These are phyloP conservation scores for Melanophora roralis DNA, from an alignment of 2,888 invertebrate genomes.

Conservation along the genomic window DNA sequence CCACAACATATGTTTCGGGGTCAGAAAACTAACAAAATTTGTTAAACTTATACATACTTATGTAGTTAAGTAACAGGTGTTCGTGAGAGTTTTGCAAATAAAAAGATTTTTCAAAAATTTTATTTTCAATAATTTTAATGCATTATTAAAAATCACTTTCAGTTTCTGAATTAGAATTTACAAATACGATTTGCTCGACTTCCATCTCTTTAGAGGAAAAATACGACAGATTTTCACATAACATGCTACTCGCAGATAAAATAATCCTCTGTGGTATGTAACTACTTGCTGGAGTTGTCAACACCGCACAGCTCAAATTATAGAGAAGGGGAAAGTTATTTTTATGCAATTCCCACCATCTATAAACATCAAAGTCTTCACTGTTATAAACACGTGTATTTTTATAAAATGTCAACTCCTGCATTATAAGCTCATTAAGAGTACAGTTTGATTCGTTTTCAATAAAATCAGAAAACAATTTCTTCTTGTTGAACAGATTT, in stretches of 20 bases:
- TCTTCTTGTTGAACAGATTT: background rate
- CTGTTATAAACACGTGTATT: background rate
- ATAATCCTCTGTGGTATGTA: background rate
- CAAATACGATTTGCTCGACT: background rate
- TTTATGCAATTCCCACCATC: conserved; percentile 25
- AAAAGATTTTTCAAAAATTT: no score
- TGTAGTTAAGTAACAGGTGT: no score
- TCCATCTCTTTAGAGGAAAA: background rate
- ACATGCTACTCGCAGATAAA: background rate
- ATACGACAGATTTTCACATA: background rate
- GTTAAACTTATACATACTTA: no score
- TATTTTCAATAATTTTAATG: no score
- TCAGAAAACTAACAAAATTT: no score
- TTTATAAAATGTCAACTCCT: conserved; percentile 26
- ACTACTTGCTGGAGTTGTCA: conserved; percentile 6
- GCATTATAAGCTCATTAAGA: background rate
- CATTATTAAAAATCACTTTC: background rate
- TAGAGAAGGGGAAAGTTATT: conserved; percentile 28
- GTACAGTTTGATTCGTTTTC: background rate
- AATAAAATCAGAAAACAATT: conserved; percentile 22
- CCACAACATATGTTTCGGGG: no score
- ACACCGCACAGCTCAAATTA: conserved; percentile 1
- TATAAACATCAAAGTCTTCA: conserved; percentile 23
- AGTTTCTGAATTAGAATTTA: background rate
- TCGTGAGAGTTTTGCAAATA: no score